Base-by-base conservation (phyloP, 2,888 invertebrate genomes). In the Amiota mariae region DNA sequence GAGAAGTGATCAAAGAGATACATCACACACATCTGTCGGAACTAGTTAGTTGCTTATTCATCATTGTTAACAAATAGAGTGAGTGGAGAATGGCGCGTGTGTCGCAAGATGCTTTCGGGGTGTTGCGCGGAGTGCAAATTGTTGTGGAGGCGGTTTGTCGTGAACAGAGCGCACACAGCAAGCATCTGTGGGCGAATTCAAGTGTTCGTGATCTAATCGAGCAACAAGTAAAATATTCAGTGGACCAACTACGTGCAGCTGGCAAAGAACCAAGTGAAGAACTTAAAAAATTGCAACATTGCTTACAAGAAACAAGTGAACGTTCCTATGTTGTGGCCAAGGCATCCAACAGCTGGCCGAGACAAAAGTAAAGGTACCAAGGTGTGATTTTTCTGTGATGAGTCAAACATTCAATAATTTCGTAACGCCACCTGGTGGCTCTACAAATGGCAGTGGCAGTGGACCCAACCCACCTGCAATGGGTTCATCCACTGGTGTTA, bases 121-220 rank as follows among this genome's bases (percentile, higher is more conserved):
- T 96, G 76, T 85, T 95, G 79, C 92, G 93, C 86, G 95, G 96
- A 61, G 89, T 94, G 73, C 93, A 94, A 83, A 90, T 92, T 67
- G 93, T 96, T 71, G 90, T 92, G 56, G 92, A 93, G 85, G 94
- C 95, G 61, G 91, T 93, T 70, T 85, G 92, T 24, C 93, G 92
- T 86, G 89, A 94, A 75, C 94, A 95, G 87, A 92, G 93, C 85
- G 91, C 92, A 78, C 90, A 91, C 76, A 86, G 93, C 73, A 92
- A 91, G 87, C 89, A 91, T 78, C 88, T 93, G 80, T 93, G 95
- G 93, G 91, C 91, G 88, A 94, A 94, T 88, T 95, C 95, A 18
- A 94, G 93, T 87, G 82, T 95, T 59, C 93, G 91, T 85, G 91
- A 91, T 66, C 80, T 91, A n/a, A 61, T 90, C 47, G 80, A 82